Conservation (phyloP, 2,797 vertebrate species). For the Pangasius mekongensis region DNA sequence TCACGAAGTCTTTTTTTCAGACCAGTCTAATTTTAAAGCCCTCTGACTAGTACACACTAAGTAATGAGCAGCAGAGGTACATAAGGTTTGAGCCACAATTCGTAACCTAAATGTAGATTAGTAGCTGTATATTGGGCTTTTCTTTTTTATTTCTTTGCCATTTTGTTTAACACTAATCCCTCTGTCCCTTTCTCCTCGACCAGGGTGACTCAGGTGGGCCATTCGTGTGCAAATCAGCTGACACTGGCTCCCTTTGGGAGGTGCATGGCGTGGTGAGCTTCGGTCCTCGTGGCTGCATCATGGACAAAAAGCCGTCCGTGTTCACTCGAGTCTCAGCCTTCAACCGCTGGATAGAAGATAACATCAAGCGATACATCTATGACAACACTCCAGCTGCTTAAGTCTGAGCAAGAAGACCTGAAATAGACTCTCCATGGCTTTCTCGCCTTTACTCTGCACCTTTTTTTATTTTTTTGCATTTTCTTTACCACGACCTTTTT, state of each 20-base stretch:
- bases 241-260: constrained; percentile 65
- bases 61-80: neutral
- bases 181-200: neutral
- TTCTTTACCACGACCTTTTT: neutral
- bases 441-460: neutral
- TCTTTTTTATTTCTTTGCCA: neutral
- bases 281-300: constrained; percentile 68
- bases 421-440: neutral
- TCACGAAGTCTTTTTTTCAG: neutral
- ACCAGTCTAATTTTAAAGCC: neutral
- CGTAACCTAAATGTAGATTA: neutral
- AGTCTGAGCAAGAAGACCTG: neutral
- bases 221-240: constrained; percentile 62
- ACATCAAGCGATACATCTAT: constrained; percentile 72
- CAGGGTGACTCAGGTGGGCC: constrained; percentile 77
- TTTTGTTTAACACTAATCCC: neutral
- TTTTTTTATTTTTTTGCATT: neutral
- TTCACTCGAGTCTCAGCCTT: constrained; percentile 77
- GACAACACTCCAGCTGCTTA: constrained; percentile 54
- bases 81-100: neutral
- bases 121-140: neutral
- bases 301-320: constrained; percentile 76
- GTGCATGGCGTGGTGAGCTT: constrained; percentile 76
- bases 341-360: constrained; percentile 71
- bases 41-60: neutral